Base-by-base conservation (phyloP, 2,797 vertebrate genomes). In the Synaphobranchus kaupii region DNA sequence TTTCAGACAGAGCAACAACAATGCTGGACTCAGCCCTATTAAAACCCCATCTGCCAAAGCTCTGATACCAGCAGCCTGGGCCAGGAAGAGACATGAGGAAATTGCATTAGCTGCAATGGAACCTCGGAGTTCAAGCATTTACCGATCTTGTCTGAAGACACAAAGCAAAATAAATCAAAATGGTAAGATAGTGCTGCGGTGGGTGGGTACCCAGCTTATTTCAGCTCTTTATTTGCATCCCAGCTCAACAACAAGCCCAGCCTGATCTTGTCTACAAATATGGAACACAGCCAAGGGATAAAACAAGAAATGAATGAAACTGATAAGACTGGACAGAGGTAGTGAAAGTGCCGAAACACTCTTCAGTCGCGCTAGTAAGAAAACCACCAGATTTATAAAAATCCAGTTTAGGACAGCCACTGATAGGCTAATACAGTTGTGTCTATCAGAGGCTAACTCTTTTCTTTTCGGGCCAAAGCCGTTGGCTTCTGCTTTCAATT, bases 51-150 rank as follows among this genome's bases (percentile, higher is more conserved):
- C 73, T 47, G 73, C 17, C 73, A 78, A 20, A 22, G 39, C 15
- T 39, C 73, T 47, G 73, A 78, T 78, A 47, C 34, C 13, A 4
- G n/a, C 73, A 78, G 73, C 73, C 34, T 47, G 15, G 1, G 34
- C 73, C 73, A 20, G 73, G 39, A 78, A 73, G 13, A 8, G 25
- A n/a, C 63, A n/a, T 15, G 9, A 78, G 73, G 73, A 78, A 78
- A 78, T 78, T 44, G 22, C 39, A 78, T 78, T 47, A 78, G 73
- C 73, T 78, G 73, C 73, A 22, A 78, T 78, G 73, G 39, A 78
- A 78, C 73, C 39, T 44, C 31, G 22, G 39, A 44, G 73, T 78
- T 78, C 73, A 78, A 47, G 39, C 13, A 73, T 73, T 73, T 39
- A 47, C 73, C 20, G 73, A 78, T 78, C 39, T 44, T 78, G 34